phyloP scores from a whole-genome alignment of 2,113 vertebrate genomes.

The Suncus etruscus region DNA sequence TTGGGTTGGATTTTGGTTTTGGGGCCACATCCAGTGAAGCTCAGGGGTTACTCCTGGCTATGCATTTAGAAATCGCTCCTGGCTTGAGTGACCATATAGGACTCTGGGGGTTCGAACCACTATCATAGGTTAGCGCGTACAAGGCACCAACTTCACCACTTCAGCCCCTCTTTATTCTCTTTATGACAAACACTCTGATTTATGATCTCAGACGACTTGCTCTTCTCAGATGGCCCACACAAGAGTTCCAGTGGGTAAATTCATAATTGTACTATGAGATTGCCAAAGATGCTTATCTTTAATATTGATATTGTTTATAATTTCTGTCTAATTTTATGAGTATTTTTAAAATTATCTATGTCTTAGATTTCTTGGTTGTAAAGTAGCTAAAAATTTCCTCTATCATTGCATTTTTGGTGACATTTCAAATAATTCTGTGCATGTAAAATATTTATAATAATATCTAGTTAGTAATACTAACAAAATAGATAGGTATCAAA shows the following conservation, averaged over 20 bases:
- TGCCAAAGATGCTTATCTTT: neutral
- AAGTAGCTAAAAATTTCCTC: neutral
- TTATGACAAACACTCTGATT: neutral
- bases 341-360: neutral
- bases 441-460: neutral
- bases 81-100: no score
- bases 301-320: neutral
- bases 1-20: no score
- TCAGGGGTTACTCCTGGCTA: no score
- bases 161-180: neutral
- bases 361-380: neutral
- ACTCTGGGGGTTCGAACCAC: no score
- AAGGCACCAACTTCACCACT: no score
- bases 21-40: no score
- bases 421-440: neutral
- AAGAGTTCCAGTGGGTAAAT: neutral
- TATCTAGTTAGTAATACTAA: neutral
- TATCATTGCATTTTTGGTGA: neutral
- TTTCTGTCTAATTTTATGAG: neutral
- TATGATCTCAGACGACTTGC: neutral
- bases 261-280: neutral
- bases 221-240: neutral
- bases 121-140: no score
- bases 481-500: slow-evolving; percentile 18
- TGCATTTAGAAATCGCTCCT: no score